Percentiles rank a stretch among this genome's conserved stretches.
Conservation (phyloP, 1,140 invertebrate genomes). For the Drosophila gunungcola region DNA sequence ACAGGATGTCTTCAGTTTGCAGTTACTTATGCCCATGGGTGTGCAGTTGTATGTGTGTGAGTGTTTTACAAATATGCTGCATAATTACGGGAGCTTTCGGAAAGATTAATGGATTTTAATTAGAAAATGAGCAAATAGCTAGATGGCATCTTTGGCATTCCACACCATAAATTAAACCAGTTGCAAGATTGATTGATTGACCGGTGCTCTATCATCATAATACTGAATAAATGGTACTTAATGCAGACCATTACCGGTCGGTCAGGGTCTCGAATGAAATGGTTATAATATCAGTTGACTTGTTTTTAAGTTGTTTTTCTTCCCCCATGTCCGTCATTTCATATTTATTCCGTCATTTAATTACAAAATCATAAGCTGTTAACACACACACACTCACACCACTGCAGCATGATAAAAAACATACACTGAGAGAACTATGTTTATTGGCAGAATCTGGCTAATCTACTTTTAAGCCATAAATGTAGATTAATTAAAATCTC, state of each 20-base stretch:
- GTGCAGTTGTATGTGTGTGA: constrained; percentile 10
- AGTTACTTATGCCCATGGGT: constrained; percentile 5
- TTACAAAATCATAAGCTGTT: constrained; percentile 80
- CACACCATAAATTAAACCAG: constrained; percentile 26
- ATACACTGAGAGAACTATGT: not conserved
- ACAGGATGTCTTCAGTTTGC: constrained; percentile 22
- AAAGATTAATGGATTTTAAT: constrained; percentile 81
- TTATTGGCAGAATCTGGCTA: too few relatives aligned
- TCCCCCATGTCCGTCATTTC: constrained; percentile 15
- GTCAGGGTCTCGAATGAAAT: not conserved
- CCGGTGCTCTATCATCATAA: constrained; percentile 34
- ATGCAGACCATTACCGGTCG: constrained; percentile 17
- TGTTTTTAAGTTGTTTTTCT: not conserved
- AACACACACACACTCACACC: constrained; percentile 25
- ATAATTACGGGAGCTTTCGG: constrained; percentile 57
- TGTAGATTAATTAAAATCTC: too few relatives aligned
- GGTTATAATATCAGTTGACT: not conserved
- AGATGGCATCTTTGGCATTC: constrained; percentile 31
- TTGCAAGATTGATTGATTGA: constrained; percentile 49
- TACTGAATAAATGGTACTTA: constrained; percentile 30
- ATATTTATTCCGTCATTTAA: constrained; percentile 71
- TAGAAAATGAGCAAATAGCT: constrained; percentile 61
- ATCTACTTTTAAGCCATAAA: too few relatives aligned
- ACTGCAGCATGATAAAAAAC: constrained; percentile 2
- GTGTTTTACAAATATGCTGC: constrained; percentile 50